Conservation (phyloP, 2,113 vertebrate species). For the Grammomys surdaster region DNA sequence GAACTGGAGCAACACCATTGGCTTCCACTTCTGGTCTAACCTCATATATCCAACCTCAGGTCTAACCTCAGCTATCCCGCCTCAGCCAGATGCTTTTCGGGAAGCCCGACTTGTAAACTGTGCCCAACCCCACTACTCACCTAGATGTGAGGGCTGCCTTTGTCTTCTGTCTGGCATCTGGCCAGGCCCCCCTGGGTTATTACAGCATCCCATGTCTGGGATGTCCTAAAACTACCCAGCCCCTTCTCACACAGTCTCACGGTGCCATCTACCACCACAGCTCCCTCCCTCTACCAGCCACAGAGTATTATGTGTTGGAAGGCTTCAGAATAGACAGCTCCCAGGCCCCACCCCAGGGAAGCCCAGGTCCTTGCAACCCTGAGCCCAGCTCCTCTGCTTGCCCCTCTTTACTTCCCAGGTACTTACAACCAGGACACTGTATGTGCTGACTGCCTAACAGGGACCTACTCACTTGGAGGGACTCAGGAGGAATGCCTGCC, state of each 20-base stretch:
- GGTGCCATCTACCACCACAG: background rate
- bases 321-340: background rate
- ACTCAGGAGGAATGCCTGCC: slow-evolving; percentile 34
- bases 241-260: background rate
- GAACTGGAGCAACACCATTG: too few species aligned
- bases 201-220: background rate
- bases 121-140: too few species aligned
- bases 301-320: too few species aligned
- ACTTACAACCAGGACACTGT: background rate
- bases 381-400: background rate
- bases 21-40: background rate
- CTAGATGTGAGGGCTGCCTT: background rate
- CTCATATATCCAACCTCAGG: background rate
- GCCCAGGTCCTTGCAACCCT: background rate
- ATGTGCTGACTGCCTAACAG: slow-evolving; percentile 48
- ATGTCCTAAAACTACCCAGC: background rate
- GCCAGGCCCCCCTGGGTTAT: too few species aligned
- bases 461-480: slow-evolving; percentile 26
- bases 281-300: background rate
- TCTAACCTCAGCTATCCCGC: background rate
- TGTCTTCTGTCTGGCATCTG: background rate
- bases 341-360: background rate
- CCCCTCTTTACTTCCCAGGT: background rate
- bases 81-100: background rate
- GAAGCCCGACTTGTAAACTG: background rate